Percentiles rank a stretch among this genome's conserved stretches.
Conservation (phyloP, 2,797 vertebrate genomes). For the Falco peregrinus region DNA sequence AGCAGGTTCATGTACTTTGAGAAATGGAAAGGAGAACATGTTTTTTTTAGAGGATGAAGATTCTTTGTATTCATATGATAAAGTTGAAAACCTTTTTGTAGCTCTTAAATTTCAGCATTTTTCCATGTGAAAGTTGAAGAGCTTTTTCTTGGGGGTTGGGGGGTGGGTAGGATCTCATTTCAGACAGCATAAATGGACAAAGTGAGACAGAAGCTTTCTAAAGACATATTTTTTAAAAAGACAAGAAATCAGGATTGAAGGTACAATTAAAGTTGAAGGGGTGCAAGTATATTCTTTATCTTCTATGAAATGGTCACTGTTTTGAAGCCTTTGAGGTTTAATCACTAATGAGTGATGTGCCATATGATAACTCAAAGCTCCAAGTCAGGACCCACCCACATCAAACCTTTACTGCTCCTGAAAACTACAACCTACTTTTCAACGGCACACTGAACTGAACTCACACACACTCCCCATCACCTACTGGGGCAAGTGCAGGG, state of each 20-base stretch:
- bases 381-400: slow-evolving; percentile 59
- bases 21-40: background rate
- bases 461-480: slow-evolving; percentile 41
- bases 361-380: slow-evolving; percentile 78
- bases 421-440: slow-evolving; percentile 55
- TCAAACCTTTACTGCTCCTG: slow-evolving; percentile 24
- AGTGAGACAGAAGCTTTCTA: background rate
- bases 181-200: slow-evolving; percentile 21
- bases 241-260: slow-evolving; percentile 21
- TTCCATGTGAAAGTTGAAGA: slow-evolving; percentile 23
- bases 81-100: slow-evolving; percentile 8
- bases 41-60: background rate
- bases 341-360: slow-evolving; percentile 80
- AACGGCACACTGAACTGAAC: slow-evolving; percentile 19
- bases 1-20: background rate
- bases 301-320: slow-evolving; percentile 61
- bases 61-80: slow-evolving; percentile 12
- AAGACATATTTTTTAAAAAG: background rate
- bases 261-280: slow-evolving; percentile 67
- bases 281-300: slow-evolving; percentile 59
- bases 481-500: slow-evolving; percentile 11
- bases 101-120: slow-evolving; percentile 55
- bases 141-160: background rate
- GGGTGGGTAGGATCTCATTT: slow-evolving; percentile 12
- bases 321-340: slow-evolving; percentile 74